phyloP scores from a whole-genome alignment of 2,113 vertebrate species.

The Muscicapa adusta region DNA sequence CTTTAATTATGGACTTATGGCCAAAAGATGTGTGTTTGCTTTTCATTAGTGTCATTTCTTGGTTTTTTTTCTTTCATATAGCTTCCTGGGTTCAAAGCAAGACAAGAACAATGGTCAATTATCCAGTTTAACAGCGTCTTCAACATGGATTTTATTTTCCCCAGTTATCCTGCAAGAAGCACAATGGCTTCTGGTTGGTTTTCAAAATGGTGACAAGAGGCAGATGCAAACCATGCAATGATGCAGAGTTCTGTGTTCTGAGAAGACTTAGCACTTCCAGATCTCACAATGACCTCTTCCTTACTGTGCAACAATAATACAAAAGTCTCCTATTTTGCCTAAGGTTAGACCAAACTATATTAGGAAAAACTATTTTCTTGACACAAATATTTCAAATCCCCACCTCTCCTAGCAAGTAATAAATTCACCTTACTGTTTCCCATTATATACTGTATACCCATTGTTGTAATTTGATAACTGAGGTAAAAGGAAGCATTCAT shows the following conservation, averaged over 20 bases:
- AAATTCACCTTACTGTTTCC: not conserved
- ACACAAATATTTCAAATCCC: not conserved
- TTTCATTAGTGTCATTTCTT: not conserved
- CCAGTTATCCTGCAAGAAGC: not conserved
- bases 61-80: no score
- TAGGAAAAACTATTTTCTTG: not conserved
- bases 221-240: not conserved
- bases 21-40: not conserved
- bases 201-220: not conserved
- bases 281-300: not conserved
- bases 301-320: not conserved
- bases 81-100: not conserved
- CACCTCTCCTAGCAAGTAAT: not conserved
- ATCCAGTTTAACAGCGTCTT: not conserved
- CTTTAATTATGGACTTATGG: not conserved
- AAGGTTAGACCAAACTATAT: not conserved
- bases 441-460: not conserved
- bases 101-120: not conserved
- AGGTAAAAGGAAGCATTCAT: no score
- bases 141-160: not conserved
- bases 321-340: not conserved
- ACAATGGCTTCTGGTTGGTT: not conserved
- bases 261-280: not conserved
- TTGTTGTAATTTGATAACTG: no score
- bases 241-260: not conserved